Base-by-base conservation (phyloP, 2,113 vertebrate genomes). In the Trochalopteron elliotii region DNA sequence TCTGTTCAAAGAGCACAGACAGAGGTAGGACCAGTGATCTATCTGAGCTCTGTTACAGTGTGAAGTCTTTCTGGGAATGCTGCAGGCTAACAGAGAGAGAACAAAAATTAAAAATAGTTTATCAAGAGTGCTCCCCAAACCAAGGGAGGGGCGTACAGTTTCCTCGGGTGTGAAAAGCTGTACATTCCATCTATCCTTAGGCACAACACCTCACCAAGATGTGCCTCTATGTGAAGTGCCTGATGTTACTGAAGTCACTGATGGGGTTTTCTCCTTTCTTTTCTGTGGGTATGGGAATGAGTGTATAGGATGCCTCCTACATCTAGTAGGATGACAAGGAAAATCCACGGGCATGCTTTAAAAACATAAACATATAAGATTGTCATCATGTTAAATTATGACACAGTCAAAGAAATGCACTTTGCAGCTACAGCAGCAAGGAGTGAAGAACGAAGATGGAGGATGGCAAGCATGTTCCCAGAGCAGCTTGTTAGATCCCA, bases 111-210 rank as follows among this genome's bases (percentile, higher is more conserved):
- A 24, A 55, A 63, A 16, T 10, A 17, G 18, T 7, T 0, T 55
- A 49, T 30, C 55, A 35, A 47, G 28, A n/a, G 42, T 27, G 4
- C 39, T 71, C 23, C 35, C n/a, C 13, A 50, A 52, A 71, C 4
- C 68, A 33, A 35, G 47, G 4, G 14, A 5, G 1, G 28, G 17
- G 22, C 1, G 0, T 12, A 42, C 0, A 2, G 28, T 22, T 82
- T 53, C 47, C 47, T 45, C 0, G 0, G 21, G 39, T 17, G 15
- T 45, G 65, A 50, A 61, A 78, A 83, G 15, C 47, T 47, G 30
- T 20, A 35, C 3, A 3, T 13, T 63, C 28, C 47, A 27, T 33
- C 49, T 60, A n/a, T 59, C 18, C 16, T 37, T 23, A 14, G 47
- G 50, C n/a, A 44, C 35, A 37, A 0, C 53, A 50, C 21, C 37